These are phyloP conservation scores for Spilogale gracilis DNA, from an alignment of 2,113 vertebrate genomes.

Conservation along the genomic window DNA sequence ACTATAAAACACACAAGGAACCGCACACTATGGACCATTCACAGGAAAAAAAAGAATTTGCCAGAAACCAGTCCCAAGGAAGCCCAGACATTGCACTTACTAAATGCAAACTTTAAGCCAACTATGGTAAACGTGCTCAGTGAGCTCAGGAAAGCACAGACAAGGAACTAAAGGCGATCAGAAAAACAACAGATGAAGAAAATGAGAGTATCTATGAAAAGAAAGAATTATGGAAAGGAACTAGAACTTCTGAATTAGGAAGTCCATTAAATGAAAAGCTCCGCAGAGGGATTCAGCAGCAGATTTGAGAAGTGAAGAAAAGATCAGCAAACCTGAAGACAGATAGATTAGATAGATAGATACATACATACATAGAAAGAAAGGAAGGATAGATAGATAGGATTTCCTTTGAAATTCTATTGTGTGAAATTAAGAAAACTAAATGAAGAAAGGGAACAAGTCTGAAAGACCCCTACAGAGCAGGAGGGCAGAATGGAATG, in stretches of 20 bases:
- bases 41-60: not conserved
- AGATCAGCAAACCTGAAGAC: not conserved
- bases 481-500: not conserved
- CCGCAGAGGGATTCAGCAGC: not conserved
- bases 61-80: not conserved
- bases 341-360: no score
- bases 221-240: not conserved
- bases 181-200: not conserved
- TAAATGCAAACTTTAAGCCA: not conserved
- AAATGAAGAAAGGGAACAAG: not conserved
- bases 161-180: not conserved
- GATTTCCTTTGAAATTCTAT: not conserved
- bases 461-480: not conserved
- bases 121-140: not conserved
- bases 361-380: no score
- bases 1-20: not conserved
- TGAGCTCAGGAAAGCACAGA: not conserved
- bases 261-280: not conserved
- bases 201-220: not conserved
- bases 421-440: not conserved
- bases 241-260: not conserved
- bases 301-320: slow-evolving; percentile 22
- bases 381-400: no score
- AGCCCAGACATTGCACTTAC: not conserved
- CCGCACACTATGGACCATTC: not conserved